Evolutionary conservation across 2,888 invertebrate genomes (phyloP), one percentile per base, ranked within the genome.

Genomic region (Zygothrica quintamaculata): DNA sequence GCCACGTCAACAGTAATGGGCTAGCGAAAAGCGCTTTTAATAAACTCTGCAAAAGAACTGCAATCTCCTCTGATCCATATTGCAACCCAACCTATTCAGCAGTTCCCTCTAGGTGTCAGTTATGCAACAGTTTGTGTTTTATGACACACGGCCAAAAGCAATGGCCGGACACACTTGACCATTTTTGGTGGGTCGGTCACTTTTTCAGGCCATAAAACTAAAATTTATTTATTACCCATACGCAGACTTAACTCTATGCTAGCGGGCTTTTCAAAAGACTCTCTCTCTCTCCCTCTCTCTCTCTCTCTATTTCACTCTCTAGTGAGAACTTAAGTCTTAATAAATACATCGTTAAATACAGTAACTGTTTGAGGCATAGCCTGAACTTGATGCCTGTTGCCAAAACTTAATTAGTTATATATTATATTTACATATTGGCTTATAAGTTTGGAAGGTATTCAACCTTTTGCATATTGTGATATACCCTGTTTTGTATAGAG

Each of bases 41-140:
- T 85, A 75, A 79, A 67, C 68, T 72, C 67, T 52, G 18, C 2
- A 16, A 48, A 44, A 55, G 55, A 70, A 40, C 44, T 55, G 33
- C 42, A 12, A 31, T 43, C 64, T 33, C 33, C 61, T 18, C 74
- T 12, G 43, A 34, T 25, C 29, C n/a, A 29, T 12, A 16, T 16
- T 39, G n/a, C n/a, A n/a, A n/a, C n/a, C n/a, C n/a, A n/a, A n/a
- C n/a, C n/a, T n/a, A n/a, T 36, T 26, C 55, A 33, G 9, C 58
- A 46, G 39, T 26, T 16, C 43, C 70, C 47, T 69, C 79, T 85
- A 80, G 86, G 86, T 80, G 88, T 88, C 88, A 84, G 84, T 88
- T 88, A 70, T 82, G 81, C 81, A 82, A 82, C 81, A 82, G 88
- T 86, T 88, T 82, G 68, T 84, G 66, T 67, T 82, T 82, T 82